Conservation (phyloP, 2,113 vertebrate genomes). For the Anolis sagrei region DNA sequence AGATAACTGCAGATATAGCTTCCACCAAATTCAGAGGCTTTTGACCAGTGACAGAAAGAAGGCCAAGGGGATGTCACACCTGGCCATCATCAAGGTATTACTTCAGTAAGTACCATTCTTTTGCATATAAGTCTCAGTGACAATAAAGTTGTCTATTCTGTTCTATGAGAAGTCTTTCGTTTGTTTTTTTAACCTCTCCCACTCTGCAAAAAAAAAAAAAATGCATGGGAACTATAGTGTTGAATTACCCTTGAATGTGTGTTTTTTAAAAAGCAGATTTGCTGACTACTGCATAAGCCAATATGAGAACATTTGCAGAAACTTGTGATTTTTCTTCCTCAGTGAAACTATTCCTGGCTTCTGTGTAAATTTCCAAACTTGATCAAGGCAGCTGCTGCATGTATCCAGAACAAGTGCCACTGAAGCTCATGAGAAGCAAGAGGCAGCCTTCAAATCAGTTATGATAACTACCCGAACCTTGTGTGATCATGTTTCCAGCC, state of each 20-base stretch:
- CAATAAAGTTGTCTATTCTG: not conserved
- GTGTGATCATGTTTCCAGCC: constrained; percentile 65
- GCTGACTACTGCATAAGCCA: fast-evolving
- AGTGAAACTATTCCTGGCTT: constrained; percentile 45
- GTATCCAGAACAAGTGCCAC: constrained; percentile 65
- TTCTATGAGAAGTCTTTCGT: not conserved
- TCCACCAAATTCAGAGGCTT: too few species aligned
- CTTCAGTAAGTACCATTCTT: too few species aligned
- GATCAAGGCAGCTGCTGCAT: constrained; percentile 61
- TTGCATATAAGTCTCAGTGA: not conserved
- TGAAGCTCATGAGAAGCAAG: constrained; percentile 74
- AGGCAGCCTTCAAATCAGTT: constrained; percentile 64
- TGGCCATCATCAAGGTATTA: too few species aligned
- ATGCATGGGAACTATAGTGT: not conserved
- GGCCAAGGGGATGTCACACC: too few species aligned
- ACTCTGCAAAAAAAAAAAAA: not conserved
- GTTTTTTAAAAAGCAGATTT: not conserved
- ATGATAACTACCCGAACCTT: constrained; percentile 55
- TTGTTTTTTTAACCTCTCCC: not conserved
- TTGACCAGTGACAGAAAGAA: too few species aligned
- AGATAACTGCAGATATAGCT: too few species aligned
- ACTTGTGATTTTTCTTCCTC: constrained; percentile 5
- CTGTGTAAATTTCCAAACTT: constrained; percentile 25
- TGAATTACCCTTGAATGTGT: not conserved
- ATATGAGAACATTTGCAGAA: not conserved